phyloP scores from a whole-genome alignment of 37 sponge, comb jelly and placozoan species.

The Oopsacas minuta region DNA sequence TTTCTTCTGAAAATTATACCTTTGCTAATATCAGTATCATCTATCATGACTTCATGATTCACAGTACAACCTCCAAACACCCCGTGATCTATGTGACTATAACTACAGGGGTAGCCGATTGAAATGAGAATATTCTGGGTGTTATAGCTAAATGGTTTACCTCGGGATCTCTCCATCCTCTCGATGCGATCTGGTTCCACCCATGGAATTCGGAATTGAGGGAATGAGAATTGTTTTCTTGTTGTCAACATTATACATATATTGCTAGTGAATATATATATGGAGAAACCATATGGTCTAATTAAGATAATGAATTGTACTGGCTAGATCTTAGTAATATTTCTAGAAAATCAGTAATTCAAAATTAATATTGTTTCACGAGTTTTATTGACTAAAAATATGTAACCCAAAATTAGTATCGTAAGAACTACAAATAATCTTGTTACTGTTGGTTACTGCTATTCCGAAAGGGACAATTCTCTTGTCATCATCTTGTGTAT shows the following conservation, averaged over 20 bases:
- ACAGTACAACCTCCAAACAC: background rate
- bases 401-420: too few relatives aligned
- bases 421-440: too few relatives aligned
- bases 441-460: too few relatives aligned
- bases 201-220: background rate
- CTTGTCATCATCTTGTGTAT: too few relatives aligned
- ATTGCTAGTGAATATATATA: too few relatives aligned
- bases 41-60: background rate
- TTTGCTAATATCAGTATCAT: conserved; percentile 10
- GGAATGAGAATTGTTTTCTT: background rate
- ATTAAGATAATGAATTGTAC: too few relatives aligned
- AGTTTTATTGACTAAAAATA: too few relatives aligned
- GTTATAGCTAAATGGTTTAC: background rate
- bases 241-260: background rate
- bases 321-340: too few relatives aligned
- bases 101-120: background rate
- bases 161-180: background rate
- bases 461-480: too few relatives aligned
- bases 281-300: too few relatives aligned
- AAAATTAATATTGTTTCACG: too few relatives aligned
- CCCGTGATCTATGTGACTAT: background rate
- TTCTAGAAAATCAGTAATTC: too few relatives aligned
- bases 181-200: background rate
- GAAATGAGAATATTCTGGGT: background rate
- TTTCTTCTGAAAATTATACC: background rate